Conservation (phyloP, 2,797 vertebrate species). For the Rhinatrema bivittatum region DNA sequence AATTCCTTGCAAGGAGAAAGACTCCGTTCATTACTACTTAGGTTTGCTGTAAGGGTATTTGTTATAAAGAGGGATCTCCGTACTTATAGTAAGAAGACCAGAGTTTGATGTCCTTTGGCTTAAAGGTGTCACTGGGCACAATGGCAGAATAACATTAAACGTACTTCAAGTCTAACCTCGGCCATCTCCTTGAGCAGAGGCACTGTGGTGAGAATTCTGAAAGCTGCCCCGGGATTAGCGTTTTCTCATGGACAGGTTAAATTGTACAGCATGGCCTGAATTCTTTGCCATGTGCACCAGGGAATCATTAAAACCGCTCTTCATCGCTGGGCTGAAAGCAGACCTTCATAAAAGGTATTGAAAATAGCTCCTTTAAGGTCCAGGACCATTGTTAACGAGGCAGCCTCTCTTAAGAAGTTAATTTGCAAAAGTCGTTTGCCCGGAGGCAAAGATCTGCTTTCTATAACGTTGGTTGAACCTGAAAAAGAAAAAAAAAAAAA, state of each 20-base stretch:
- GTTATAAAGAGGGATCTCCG: no score
- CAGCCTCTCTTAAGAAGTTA: background rate
- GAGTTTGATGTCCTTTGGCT: no score
- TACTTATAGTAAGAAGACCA: no score
- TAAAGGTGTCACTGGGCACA: no score
- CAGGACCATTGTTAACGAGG: background rate
- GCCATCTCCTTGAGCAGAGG: no score
- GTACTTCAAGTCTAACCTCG: no score
- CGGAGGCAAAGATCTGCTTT: background rate
- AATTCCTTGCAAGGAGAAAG: no score
- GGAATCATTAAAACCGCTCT: slow-evolving; percentile 8
- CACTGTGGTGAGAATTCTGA: no score
- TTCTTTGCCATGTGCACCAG: slow-evolving; percentile 3
- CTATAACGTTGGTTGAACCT: background rate
- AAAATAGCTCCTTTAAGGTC: background rate
- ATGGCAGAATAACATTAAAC: no score
- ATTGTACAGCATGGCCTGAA: background rate
- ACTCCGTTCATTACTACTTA: no score
- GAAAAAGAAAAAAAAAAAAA: background rate
- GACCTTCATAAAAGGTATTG: background rate
- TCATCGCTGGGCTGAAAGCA: slow-evolving; percentile 1
- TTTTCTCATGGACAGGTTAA: slow-evolving; percentile 4
- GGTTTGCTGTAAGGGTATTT: no score
- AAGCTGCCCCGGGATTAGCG: background rate
- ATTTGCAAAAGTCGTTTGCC: slow-evolving; percentile 3